A percentile compares a stretch with the other conserved stretches of the same genome.
Conservation (phyloP, 2,113 vertebrate genomes). For the Cyanistes caeruleus region DNA sequence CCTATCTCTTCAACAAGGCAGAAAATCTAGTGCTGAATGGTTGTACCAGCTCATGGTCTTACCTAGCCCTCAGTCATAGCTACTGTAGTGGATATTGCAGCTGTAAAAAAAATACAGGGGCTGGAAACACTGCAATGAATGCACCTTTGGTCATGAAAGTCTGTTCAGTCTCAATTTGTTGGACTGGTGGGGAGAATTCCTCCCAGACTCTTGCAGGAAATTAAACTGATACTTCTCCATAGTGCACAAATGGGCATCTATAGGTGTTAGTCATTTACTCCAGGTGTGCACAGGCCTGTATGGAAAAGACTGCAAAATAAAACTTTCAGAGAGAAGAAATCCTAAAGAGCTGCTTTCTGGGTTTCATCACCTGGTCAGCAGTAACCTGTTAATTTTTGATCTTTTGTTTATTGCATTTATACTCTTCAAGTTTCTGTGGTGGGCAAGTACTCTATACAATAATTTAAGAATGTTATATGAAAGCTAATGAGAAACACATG, state of each 20-base stretch:
- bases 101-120: not conserved
- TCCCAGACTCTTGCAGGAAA: not conserved
- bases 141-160: not conserved
- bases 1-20: not conserved
- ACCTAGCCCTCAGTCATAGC: not conserved
- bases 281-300: not conserved
- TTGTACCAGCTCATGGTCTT: not conserved
- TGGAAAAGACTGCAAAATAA: not conserved
- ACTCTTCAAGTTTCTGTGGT: not conserved
- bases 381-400: not conserved
- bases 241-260: not conserved
- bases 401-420: not conserved
- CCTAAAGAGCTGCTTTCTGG: not conserved
- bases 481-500: not conserved
- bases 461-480: not conserved
- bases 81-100: not conserved
- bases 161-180: not conserved
- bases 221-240: not conserved
- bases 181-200: not conserved
- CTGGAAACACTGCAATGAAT: not conserved
- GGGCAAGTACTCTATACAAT: not conserved
- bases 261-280: not conserved
- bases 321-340: not conserved
- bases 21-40: not conserved
- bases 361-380: conserved; percentile 1